Percentiles rank a stretch among this genome's conserved stretches.
Conservation (phyloP, 2,888 invertebrate species). For the Biston stratarius region DNA sequence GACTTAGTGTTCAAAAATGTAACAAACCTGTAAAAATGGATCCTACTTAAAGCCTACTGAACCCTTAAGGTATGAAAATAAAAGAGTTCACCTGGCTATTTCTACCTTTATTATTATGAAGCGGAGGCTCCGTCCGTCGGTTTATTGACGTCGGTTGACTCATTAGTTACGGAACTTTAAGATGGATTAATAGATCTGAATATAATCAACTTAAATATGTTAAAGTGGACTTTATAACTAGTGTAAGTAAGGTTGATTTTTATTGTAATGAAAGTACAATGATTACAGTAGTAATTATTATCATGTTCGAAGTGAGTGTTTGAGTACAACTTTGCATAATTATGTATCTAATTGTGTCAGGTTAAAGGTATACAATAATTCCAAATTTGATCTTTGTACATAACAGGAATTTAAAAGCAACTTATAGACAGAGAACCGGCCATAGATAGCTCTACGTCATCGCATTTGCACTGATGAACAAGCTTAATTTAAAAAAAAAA, state of each 20-base stretch:
- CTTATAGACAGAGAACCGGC: too few relatives aligned
- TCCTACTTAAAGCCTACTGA: constrained; percentile 35
- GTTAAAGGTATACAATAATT: too few relatives aligned
- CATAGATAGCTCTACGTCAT: too few relatives aligned
- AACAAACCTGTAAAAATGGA: background rate
- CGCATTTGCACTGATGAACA: too few relatives aligned
- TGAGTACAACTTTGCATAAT: background rate
- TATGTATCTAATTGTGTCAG: background rate
- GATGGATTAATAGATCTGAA: constrained; percentile 25
- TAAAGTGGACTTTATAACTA: constrained; percentile 5
- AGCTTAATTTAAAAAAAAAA: too few relatives aligned
- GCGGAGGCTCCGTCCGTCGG: constrained; percentile 34
- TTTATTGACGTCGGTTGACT: constrained; percentile 32
- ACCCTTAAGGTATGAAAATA: constrained; percentile 54
- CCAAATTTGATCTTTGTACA: too few relatives aligned
- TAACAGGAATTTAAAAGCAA: too few relatives aligned
- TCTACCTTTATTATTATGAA: constrained; percentile 51
- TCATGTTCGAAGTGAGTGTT: background rate
- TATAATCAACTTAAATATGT: background rate
- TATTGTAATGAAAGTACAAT: background rate
- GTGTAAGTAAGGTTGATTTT: background rate
- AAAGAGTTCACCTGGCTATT: constrained; percentile 51
- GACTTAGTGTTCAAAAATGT: too few relatives aligned
- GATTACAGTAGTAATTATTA: background rate
- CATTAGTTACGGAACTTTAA: constrained; percentile 33